Evolutionary conservation across 2,113 vertebrate genomes (phyloP).

Genomic region (Strigops habroptila): DNA sequence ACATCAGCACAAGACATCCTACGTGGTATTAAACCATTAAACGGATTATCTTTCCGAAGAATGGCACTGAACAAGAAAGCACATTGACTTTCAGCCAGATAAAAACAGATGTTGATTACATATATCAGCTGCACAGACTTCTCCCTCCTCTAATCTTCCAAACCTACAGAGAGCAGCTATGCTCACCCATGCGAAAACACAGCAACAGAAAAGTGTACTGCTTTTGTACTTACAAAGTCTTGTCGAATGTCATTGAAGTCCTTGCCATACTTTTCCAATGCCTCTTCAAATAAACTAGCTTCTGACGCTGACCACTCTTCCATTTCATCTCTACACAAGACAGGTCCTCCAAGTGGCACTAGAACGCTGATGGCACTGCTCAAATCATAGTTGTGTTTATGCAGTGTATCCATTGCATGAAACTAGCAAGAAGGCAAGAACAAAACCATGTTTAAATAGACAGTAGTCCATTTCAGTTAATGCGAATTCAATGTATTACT

Average conservation of each 20-base stretch:
- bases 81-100: not conserved
- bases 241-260: slow-evolving; percentile 99
- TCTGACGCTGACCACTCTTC: slow-evolving; percentile 98
- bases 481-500: not conserved
- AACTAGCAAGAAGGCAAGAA: slow-evolving; percentile 75
- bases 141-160: not conserved
- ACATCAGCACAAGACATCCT: not conserved
- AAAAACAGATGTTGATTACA: not conserved
- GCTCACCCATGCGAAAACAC: not conserved
- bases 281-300: slow-evolving; percentile 95
- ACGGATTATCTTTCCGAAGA: not conserved
- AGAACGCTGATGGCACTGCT: slow-evolving; percentile 92
- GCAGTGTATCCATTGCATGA: slow-evolving; percentile 95
- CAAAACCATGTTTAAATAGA: not conserved
- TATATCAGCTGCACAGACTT: not conserved
- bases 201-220: not conserved
- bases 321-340: slow-evolving; percentile 97
- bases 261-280: slow-evolving; percentile 96
- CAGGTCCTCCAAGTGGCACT: slow-evolving; percentile 92
- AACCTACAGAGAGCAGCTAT: not conserved
- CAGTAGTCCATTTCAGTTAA: not conserved
- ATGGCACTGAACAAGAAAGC: not conserved
- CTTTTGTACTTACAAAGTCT: slow-evolving; percentile 90
- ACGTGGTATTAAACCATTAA: not conserved
- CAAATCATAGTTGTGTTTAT: slow-evolving; percentile 90